These are phyloP conservation scores for Apogon hyalosoma DNA, from an alignment of 2,797 vertebrate species.

Conservation along the genomic window DNA sequence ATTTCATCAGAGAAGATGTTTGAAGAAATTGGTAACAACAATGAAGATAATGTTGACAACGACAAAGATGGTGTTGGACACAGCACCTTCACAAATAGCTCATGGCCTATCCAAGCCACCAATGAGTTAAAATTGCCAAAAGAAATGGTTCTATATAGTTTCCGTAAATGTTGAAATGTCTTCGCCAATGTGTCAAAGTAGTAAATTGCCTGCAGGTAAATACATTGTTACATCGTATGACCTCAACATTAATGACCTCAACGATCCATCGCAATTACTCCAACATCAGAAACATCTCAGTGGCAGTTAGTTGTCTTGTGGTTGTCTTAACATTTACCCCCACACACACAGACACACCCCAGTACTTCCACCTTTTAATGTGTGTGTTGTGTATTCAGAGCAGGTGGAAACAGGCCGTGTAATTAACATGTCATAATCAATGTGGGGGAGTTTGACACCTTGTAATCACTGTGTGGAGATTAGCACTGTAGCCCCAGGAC, in stretches of 20 bases:
- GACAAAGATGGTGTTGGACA: too few relatives aligned
- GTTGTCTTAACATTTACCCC: neutral
- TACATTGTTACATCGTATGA: constrained; percentile 1
- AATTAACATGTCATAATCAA: constrained; percentile 99
- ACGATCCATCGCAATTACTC: neutral
- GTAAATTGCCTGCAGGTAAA: neutral
- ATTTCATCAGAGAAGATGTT: too few relatives aligned
- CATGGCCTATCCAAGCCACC: too few relatives aligned
- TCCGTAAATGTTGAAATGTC: neutral
- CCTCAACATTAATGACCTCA: neutral
- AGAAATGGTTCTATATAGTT: too few relatives aligned
- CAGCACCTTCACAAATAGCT: too few relatives aligned
- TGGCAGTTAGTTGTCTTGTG: constrained; percentile 7
- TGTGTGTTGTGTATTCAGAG: constrained; percentile 82
- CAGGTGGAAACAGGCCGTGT: constrained; percentile 95
- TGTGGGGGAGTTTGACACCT: constrained; percentile 92
- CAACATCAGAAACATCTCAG: constrained; percentile 1
- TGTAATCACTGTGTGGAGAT: constrained; percentile 99
- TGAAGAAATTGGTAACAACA: too few relatives aligned
- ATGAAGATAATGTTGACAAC: too few relatives aligned
- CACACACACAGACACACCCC: neutral
- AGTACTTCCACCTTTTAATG: neutral
- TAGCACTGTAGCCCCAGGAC: constrained; percentile 93
- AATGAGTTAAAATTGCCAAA: too few relatives aligned
- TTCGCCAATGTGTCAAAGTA: neutral